Evolutionary conservation across 2,888 invertebrate species (phyloP).

Genomic region (Polydesmus complanatus): DNA sequence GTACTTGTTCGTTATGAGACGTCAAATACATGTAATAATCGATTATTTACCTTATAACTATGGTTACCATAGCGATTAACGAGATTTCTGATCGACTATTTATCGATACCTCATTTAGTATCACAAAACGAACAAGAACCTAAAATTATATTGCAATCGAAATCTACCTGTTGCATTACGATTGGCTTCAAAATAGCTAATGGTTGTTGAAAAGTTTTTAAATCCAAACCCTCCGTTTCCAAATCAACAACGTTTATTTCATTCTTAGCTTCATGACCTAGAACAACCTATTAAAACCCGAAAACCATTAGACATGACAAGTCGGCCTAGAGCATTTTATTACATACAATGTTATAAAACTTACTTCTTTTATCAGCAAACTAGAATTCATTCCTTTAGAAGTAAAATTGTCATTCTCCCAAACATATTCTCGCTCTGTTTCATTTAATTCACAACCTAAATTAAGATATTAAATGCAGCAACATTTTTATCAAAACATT

Average conservation of each 20-base stretch:
- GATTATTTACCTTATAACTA: too few species aligned
- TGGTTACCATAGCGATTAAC: too few species aligned
- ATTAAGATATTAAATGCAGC: neutral
- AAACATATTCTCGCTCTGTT: neutral
- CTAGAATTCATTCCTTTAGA: neutral
- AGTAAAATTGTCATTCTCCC: neutral
- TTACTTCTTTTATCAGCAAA: constrained; percentile 7
- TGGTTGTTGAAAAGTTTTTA: neutral
- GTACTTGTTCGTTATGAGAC: too few species aligned
- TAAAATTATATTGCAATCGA: neutral
- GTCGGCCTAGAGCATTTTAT: neutral
- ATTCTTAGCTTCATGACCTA: neutral
- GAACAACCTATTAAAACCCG: neutral
- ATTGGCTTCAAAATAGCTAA: neutral
- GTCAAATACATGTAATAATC: too few species aligned
- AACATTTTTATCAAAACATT: neutral
- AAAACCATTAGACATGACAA: neutral
- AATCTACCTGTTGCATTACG: neutral
- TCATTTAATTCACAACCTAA: constrained; percentile 8
- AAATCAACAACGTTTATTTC: constrained; percentile 5
- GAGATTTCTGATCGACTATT: too few species aligned
- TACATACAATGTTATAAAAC: neutral
- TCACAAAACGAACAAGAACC: too few species aligned
- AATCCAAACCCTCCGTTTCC: neutral
- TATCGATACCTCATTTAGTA: too few species aligned